Evolutionary conservation across 2,113 vertebrate genomes (phyloP).

Genomic region (Zosterops pallidus): DNA sequence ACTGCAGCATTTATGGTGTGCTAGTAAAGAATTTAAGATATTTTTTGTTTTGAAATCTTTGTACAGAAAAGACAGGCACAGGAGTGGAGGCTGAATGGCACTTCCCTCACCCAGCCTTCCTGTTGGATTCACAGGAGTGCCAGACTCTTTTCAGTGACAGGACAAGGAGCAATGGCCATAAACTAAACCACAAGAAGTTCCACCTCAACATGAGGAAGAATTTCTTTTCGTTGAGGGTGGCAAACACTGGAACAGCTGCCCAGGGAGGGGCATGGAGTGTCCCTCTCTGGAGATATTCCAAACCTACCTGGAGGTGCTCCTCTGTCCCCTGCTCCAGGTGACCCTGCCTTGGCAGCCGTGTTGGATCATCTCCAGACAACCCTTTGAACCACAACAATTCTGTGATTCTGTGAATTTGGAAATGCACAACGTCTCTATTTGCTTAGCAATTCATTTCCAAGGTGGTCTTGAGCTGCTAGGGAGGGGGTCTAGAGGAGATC

Average conservation of each 20-base stretch:
- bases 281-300: neutral
- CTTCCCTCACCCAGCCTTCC: neutral
- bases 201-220: neutral
- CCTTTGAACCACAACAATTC: fast-evolving
- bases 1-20: neutral
- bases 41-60: neutral
- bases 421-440: neutral
- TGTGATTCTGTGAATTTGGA: neutral
- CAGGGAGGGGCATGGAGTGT: neutral
- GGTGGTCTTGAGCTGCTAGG: fast-evolving
- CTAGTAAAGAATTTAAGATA: neutral
- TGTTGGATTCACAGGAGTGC: neutral
- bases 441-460: neutral
- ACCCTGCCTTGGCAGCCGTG: neutral
- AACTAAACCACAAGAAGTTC: neutral
- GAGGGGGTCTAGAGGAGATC: neutral
- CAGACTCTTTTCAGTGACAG: neutral
- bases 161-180: neutral
- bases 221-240: neutral
- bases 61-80: neutral
- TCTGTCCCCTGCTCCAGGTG: neutral
- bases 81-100: neutral
- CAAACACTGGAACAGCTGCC: neutral
- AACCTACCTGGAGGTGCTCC: neutral
- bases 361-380: neutral